Conservation (phyloP, 2,888 invertebrate genomes). For the Meteorus colon region DNA sequence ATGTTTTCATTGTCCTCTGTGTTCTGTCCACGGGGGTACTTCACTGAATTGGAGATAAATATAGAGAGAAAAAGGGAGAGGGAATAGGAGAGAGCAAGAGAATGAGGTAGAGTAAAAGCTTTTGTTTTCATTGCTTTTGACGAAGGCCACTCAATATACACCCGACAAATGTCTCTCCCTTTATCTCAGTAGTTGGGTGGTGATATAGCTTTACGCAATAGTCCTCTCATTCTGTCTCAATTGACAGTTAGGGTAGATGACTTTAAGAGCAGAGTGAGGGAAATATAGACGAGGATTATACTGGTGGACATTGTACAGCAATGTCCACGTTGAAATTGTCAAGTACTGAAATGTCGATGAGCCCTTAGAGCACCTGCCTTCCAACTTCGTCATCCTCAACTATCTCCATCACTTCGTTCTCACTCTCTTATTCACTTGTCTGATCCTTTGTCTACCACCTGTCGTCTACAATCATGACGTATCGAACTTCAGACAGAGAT, state of each 20-base stretch:
- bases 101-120: not conserved
- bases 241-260: constrained; percentile 2
- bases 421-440: constrained; percentile 6
- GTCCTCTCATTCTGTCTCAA: constrained; percentile 1
- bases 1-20: constrained; percentile 28
- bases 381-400: not conserved
- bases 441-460: constrained; percentile 11
- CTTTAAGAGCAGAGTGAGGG: not conserved
- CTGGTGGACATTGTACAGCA: not conserved
- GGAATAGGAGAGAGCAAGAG: not conserved
- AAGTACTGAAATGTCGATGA: not conserved
- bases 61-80: not conserved
- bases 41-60: constrained; percentile 14
- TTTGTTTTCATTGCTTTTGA: constrained; percentile 8
- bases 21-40: constrained; percentile 10
- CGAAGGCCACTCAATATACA: constrained; percentile 13
- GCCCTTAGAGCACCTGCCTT: not conserved
- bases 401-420: not conserved
- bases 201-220: constrained; percentile 5
- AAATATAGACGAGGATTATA: not conserved
- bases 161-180: constrained; percentile 3
- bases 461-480: constrained; percentile 19
- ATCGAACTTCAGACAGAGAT: not conserved
- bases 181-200: not conserved
- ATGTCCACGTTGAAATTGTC: not conserved